These are phyloP conservation scores for Drosophila bifasciata DNA, from an alignment of 1,140 invertebrate genomes.

Conservation along the genomic window DNA sequence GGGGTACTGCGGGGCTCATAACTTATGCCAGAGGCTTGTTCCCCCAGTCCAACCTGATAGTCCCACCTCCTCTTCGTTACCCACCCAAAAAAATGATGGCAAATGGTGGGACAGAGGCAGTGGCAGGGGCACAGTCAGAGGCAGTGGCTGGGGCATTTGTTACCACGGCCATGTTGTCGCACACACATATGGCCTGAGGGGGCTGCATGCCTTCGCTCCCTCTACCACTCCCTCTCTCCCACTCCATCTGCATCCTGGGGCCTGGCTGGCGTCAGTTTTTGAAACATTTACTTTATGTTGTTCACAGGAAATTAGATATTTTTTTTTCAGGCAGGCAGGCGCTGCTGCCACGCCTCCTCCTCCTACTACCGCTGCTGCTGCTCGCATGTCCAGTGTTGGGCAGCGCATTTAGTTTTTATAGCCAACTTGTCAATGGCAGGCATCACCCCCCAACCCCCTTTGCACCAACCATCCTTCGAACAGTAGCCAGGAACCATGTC, in stretches of 20 bases:
- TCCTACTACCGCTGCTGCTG: constrained; percentile 2
- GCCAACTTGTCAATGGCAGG: constrained; percentile 76
- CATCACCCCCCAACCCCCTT: background rate
- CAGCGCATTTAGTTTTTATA: constrained; percentile 72
- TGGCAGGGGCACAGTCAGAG: constrained; percentile 22
- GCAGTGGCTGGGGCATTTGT: constrained; percentile 63
- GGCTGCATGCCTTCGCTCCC: background rate
- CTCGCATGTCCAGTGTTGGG: constrained; percentile 46
- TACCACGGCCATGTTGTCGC: constrained; percentile 73
- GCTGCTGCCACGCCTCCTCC: constrained; percentile 36
- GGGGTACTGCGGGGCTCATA: constrained; percentile 59
- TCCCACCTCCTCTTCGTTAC: constrained; percentile 14
- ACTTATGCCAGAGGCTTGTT: constrained; percentile 65
- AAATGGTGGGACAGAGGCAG: constrained; percentile 46
- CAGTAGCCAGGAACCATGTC: constrained; percentile 49
- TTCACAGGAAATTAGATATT: constrained; percentile 82
- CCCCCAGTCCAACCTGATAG: constrained; percentile 7
- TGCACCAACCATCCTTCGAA: too few relatives aligned
- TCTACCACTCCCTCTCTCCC: background rate
- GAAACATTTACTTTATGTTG: constrained; percentile 82
- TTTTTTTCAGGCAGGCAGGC: constrained; percentile 39
- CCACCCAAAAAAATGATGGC: constrained; percentile 66
- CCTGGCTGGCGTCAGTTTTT: constrained; percentile 60
- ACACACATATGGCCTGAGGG: constrained; percentile 31
- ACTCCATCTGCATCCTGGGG: constrained; percentile 30